Evolutionary conservation across 2,797 vertebrate genomes (phyloP).

Genomic region (Crenichthys baileyi): DNA sequence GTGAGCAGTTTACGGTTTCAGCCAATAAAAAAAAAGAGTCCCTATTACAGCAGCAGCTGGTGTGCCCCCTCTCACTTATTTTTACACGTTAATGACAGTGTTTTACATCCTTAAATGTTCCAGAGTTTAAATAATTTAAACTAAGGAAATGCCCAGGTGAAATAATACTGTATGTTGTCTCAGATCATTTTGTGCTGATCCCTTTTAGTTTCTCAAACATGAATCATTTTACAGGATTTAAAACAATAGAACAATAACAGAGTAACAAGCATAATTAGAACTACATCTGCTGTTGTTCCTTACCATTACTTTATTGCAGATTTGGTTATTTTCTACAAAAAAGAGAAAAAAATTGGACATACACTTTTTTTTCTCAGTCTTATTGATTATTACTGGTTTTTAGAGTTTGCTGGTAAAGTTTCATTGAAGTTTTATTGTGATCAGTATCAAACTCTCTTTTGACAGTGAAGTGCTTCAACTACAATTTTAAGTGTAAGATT

Average conservation of each 20-base stretch:
- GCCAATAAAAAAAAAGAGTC: conserved; percentile 48
- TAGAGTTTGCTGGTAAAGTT: neutral
- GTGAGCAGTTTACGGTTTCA: conserved; percentile 52
- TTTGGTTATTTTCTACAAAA: neutral
- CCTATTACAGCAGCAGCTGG: conserved; percentile 56
- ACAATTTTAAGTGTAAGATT: no score
- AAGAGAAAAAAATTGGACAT: no score
- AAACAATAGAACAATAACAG: neutral
- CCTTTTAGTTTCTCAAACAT: neutral
- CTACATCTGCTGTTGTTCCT: no score
- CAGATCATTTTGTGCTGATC: neutral
- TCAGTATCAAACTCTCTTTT: neutral
- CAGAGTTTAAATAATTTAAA: conserved; percentile 10
- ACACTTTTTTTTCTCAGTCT: neutral
- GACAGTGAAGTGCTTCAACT: no score
- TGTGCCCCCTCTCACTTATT: conserved; percentile 6
- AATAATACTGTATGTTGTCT: conserved; percentile 5
- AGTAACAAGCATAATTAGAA: neutral
- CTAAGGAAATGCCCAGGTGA: neutral
- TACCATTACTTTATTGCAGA: neutral
- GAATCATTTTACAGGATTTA: no score
- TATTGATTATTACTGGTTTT: neutral
- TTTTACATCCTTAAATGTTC: neutral
- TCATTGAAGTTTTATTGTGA: neutral
- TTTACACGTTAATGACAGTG: conserved; percentile 34